phyloP scores from a whole-genome alignment of 2,113 vertebrate species.

The Hylia prasina region DNA sequence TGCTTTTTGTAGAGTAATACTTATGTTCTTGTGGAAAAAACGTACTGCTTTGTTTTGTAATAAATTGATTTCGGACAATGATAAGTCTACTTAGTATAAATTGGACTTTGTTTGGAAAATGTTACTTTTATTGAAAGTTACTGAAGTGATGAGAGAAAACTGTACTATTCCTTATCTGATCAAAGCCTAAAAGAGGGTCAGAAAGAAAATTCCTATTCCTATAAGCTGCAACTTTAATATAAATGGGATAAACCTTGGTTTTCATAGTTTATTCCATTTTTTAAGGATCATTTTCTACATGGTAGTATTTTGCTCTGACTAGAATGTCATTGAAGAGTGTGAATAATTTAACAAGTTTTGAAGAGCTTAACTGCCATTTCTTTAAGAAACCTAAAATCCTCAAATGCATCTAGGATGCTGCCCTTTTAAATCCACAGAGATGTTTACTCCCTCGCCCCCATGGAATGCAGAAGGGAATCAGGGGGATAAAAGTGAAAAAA shows the following conservation, averaged over 20 bases:
- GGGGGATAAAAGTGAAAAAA: background rate
- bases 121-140: background rate
- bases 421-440: background rate
- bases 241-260: background rate
- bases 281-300: background rate
- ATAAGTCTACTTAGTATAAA: background rate
- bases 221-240: background rate
- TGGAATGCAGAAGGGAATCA: background rate
- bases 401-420: background rate
- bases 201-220: background rate
- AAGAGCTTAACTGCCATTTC: background rate
- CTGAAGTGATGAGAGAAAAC: background rate
- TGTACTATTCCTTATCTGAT: background rate
- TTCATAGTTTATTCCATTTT: background rate
- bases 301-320: background rate
- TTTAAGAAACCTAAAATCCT: background rate
- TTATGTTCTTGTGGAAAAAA: background rate
- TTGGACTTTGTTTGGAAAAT: background rate
- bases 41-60: background rate
- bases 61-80: background rate
- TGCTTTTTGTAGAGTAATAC: background rate
- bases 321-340: constrained; percentile 9
- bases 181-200: background rate
- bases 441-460: rapidly evolving
- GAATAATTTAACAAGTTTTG: constrained; percentile 29